Evolutionary conservation across 2,797 vertebrate genomes (phyloP), one percentile per base, ranked within the genome.

Genomic region (Gambusia yucatana): DNA sequence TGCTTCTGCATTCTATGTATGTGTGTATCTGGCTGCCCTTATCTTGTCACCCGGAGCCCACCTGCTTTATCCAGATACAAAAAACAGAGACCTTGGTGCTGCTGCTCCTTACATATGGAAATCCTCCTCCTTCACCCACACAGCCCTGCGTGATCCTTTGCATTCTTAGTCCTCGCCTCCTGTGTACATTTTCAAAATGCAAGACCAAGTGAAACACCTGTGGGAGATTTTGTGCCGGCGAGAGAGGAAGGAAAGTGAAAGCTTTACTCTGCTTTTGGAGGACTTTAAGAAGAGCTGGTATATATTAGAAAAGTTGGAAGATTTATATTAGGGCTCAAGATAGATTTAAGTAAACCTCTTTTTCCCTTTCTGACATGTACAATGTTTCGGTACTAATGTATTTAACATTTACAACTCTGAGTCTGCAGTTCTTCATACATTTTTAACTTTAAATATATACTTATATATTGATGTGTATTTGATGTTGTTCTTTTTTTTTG

Each of bases 101-200:
- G 91, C 81, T 20, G 39, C 82, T 90, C 92, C 92, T 92, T 92
- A 91, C 94, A 90, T 93, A 95, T 94, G 94, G 85, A 92, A 95
- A 94, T 94, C 78, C 63, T 74, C 67, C 81, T 85, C 84, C 89
- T 88, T 94, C 84, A 85, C 86, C 84, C 52, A 17, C 74, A 79
- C 78, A 71, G 82, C 83, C 85, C 81, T 59, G 70, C 76, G 11
- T 77, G 78, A 87, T 88, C 86, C 83, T 87, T 88, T 86, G 86
- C 89, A 89, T 91, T 87, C 89, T 93, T 91, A 87, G 90, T 88
- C 86, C 86, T 17, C 87, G 89, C 91, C 86, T 87, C 76, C 83
- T 82, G 86, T 92, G 89, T 91, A 85, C 86, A 76, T 91, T 86
- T 84, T 81, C 80, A n/a, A 80, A 90, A 89, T 85, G 87, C 80